Evolutionary conservation across 53 echinoderm and acorn worm genomes (phyloP), one percentile per base, ranked within the genome.

Genomic region (Echinometra lucunter): DNA sequence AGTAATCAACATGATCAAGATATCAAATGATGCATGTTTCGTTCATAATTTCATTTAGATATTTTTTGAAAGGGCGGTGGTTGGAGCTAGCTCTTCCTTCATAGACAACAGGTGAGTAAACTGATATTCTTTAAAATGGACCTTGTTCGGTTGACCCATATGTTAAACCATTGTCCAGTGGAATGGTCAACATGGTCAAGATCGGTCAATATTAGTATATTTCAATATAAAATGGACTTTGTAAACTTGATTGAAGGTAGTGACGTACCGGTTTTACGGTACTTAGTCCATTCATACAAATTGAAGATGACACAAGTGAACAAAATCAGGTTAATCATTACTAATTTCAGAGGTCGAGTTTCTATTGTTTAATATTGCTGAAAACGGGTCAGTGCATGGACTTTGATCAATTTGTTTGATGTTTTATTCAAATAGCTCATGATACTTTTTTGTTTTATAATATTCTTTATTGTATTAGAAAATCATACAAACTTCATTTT

Each of bases 251-350:
- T 18, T 40, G 17, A 40, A 19, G 75, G 18, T 5, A 75, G 23
- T 75, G 75, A 75, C 75, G 75, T 75, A 75, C 75, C 75, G 75
- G 70, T 70, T 70, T 30, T 30, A 70, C 9, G n/a, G 75, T 75
- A 38, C 11, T 17, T 16, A 4, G 40, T 40, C 6, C 75, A 75
- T 75, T 75, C 75, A 75, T 34, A 38, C 38, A 75, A 19, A 67
- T 30, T 6, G 18, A 28, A 32, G 28, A 67, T 28, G 7, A 67
- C 9, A 28, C 5, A 30, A 67, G 0, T 30, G 67, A 67, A 67
- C 10, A 19, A 58, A 47, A 9, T 47, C 17, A 66, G 7, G 66
- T 66, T 66, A 30, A 66, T 67, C 32, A 30, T 67, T 67, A 11
- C 32, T 10, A 8, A 67, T 67, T 67, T 30, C 8, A 28, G 28